A percentile compares a stretch with the other conserved stretches of the same genome.
These are phyloP conservation scores for Heliocidaris erythrogramma DNA, from an alignment of 35 echinoderm and acorn worm genomes.

Conservation along the genomic window DNA sequence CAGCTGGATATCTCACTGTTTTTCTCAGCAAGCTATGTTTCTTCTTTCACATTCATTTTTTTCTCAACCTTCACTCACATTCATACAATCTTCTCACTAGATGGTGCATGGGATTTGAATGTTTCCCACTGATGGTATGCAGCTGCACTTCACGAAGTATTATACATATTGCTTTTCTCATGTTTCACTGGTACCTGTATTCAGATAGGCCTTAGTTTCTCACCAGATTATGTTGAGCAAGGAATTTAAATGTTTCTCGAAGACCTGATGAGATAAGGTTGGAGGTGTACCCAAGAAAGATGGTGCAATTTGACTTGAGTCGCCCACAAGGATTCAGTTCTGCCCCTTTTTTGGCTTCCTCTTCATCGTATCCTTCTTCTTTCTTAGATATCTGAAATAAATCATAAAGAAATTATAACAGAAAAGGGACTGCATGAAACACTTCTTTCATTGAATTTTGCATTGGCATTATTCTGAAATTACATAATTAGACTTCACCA, in stretches of 20 bases:
- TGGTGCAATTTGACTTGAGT: slow-evolving; percentile 89
- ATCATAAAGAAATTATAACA: background rate
- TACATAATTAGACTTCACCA: background rate
- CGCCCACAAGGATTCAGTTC: slow-evolving; percentile 75
- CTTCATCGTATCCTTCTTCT: slow-evolving; percentile 69
- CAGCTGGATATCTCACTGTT: too few species aligned
- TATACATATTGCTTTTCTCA: too few species aligned
- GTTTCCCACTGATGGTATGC: too few species aligned
- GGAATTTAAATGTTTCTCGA: slow-evolving; percentile 76
- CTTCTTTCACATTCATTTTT: too few species aligned
- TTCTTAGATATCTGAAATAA: slow-evolving; percentile 81
- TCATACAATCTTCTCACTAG: too few species aligned
- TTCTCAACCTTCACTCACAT: too few species aligned
- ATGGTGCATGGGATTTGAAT: too few species aligned
- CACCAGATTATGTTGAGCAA: slow-evolving; percentile 93
- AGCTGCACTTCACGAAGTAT: too few species aligned
- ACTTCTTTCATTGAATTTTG: too few species aligned
- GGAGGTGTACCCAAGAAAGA: slow-evolving; percentile 93
- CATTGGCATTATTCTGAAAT: too few species aligned
- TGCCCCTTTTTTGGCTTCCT: slow-evolving; percentile 61
- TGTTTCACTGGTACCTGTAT: too few species aligned
- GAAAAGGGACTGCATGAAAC: background rate
- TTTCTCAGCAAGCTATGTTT: too few species aligned
- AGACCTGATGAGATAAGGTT: slow-evolving; percentile 94
- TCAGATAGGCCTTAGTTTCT: slow-evolving; percentile 7